These are phyloP conservation scores for Eristalis arbustorum DNA, from an alignment of 2,888 invertebrate species.

Conservation along the genomic window DNA sequence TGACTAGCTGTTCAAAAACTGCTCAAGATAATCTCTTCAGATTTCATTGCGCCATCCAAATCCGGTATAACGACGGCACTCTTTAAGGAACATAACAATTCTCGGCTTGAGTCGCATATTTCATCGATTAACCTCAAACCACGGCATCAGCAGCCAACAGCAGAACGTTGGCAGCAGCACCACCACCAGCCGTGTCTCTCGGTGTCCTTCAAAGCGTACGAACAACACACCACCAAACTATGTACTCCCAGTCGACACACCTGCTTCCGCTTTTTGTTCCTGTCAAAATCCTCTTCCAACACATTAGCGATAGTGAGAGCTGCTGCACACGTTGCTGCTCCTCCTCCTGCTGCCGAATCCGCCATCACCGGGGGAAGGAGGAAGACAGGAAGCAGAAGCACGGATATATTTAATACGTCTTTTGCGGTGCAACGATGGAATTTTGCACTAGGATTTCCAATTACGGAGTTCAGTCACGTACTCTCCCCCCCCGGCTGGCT, in stretches of 20 bases:
- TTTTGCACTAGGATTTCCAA: slow-evolving; percentile 57
- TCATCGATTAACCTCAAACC: slow-evolving; percentile 50
- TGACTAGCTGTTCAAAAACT: slow-evolving; percentile 18
- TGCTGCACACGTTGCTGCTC: neutral
- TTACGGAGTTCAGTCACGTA: slow-evolving; percentile 68
- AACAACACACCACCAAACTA: neutral
- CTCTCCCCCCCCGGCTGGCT: neutral
- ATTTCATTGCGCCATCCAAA: slow-evolving; percentile 18
- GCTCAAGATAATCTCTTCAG: slow-evolving; percentile 23
- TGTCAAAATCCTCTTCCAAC: slow-evolving; percentile 48
- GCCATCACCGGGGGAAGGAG: slow-evolving; percentile 2
- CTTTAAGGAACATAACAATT: slow-evolving; percentile 45
- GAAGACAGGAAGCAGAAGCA: neutral
- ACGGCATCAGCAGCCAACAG: neutral
- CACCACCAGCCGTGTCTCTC: neutral
- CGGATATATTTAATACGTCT: slow-evolving; percentile 33
- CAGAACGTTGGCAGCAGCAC: no score
- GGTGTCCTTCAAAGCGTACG: slow-evolving; percentile 21
- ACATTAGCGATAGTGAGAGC: slow-evolving; percentile 53
- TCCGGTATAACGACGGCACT: slow-evolving; percentile 32
- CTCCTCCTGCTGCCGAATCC: neutral
- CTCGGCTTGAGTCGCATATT: slow-evolving; percentile 27
- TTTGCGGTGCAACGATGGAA: slow-evolving; percentile 44
- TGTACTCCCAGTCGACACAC: slow-evolving; percentile 13
- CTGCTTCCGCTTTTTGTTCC: slow-evolving; percentile 22